These are phyloP conservation scores for Siderastrea radians DNA, from an alignment of 92 coral and sea anemone species.

Conservation along the genomic window DNA sequence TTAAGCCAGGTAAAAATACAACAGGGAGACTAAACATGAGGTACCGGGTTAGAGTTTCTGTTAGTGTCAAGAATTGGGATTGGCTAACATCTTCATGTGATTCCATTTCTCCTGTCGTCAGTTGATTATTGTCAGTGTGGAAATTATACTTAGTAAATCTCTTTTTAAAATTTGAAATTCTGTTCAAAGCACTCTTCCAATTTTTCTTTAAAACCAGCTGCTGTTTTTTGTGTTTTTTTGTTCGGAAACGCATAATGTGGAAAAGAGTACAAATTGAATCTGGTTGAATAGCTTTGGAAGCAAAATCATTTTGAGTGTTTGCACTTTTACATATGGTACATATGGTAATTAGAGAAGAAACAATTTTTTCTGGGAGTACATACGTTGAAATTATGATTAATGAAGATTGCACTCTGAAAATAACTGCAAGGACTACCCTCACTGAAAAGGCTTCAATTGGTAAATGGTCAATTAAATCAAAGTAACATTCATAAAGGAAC, in stretches of 20 bases:
- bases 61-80: no score
- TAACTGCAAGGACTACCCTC: not conserved
- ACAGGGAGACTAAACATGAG: no score
- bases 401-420: not conserved
- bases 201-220: constrained; percentile 4
- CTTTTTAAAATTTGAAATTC: constrained; percentile 19
- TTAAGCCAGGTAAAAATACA: no score
- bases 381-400: not conserved
- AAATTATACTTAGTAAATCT: no score
- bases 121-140: no score
- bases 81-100: no score
- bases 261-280: not conserved
- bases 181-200: constrained; percentile 22
- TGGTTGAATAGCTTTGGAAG: no score
- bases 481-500: not conserved
- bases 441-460: not conserved
- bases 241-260: constrained; percentile 7
- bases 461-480: not conserved
- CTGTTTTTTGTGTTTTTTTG: constrained; percentile 25
- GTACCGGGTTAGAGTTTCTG: no score
- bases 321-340: not conserved
- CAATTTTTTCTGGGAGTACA: constrained; percentile 15
- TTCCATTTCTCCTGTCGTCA: no score
- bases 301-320: not conserved
- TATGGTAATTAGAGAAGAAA: constrained; percentile 4